Evolutionary conservation across 2,888 invertebrate species (phyloP).

Genomic region (Phalera bucephala): DNA sequence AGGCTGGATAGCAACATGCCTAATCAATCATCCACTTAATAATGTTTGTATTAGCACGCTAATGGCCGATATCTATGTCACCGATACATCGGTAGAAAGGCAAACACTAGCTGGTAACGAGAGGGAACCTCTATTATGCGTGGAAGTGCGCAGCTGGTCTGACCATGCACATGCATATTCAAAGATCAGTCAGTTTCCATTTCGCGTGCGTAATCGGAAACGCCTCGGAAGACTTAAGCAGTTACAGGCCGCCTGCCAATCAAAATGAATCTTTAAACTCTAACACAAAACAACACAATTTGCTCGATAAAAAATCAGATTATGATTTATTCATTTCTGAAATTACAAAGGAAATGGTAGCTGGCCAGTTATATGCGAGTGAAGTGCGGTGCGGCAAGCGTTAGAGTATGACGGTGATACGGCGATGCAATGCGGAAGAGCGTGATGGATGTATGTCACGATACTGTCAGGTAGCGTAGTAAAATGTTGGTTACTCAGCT

Average conservation of each 20-base stretch:
- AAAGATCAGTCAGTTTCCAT: slow-evolving; percentile 78
- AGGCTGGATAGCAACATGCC: slow-evolving; percentile 10
- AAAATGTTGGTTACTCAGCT: slow-evolving; percentile 56
- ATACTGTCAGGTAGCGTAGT: slow-evolving; percentile 47
- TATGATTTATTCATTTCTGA: slow-evolving; percentile 66
- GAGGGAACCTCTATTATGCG: slow-evolving; percentile 31
- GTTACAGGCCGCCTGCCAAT: slow-evolving; percentile 33
- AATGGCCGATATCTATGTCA: slow-evolving; percentile 46
- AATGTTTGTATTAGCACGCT: slow-evolving; percentile 43
- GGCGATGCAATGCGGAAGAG: slow-evolving; percentile 53
- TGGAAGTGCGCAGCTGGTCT: slow-evolving; percentile 49
- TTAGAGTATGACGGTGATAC: slow-evolving; percentile 63
- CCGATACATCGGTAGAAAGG: slow-evolving; percentile 30
- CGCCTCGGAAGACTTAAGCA: slow-evolving; percentile 51
- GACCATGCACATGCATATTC: slow-evolving; percentile 71
- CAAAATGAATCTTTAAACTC: slow-evolving; percentile 50
- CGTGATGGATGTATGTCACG: slow-evolving; percentile 54
- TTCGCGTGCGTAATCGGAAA: slow-evolving; percentile 78
- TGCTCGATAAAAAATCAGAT: slow-evolving; percentile 26
- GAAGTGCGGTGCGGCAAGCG: slow-evolving; percentile 53
- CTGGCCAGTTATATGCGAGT: slow-evolving; percentile 39
- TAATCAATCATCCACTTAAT: slow-evolving; percentile 33
- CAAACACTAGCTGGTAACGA: slow-evolving; percentile 36
- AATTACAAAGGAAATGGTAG: slow-evolving; percentile 69
- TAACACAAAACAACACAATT: slow-evolving; percentile 32